These are phyloP conservation scores for Myiopsitta monachus DNA, from an alignment of 2,113 vertebrate genomes.

Conservation along the genomic window DNA sequence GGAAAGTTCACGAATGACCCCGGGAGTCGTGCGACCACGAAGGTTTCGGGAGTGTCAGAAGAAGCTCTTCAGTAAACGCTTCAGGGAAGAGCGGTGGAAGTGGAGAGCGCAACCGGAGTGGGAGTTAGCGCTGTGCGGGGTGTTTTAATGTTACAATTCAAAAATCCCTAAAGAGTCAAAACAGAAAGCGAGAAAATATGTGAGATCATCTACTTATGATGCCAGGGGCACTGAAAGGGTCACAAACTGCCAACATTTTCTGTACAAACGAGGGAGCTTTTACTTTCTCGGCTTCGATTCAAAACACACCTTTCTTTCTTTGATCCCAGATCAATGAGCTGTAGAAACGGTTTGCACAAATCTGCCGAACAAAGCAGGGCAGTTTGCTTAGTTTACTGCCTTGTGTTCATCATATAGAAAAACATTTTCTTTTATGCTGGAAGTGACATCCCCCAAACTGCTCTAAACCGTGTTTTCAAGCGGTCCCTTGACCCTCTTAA, in stretches of 20 bases:
- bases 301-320: constrained; percentile 63
- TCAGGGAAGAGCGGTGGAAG: neutral
- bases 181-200: neutral
- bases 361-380: constrained; percentile 16
- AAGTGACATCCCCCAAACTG: neutral
- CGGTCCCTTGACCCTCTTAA: neutral
- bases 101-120: neutral
- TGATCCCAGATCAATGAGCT: constrained; percentile 54
- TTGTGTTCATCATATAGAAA: constrained; percentile 8
- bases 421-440: neutral
- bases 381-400: constrained; percentile 35
- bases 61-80: neutral
- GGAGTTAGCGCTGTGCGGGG: neutral
- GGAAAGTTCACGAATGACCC: constrained; percentile 63
- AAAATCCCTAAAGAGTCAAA: neutral
- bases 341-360: constrained; percentile 50
- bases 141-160: neutral
- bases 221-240: neutral
- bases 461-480: neutral
- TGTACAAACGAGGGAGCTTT: neutral
- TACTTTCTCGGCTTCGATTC: constrained; percentile 62
- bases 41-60: constrained; percentile 2
- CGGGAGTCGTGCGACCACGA: constrained; percentile 30
- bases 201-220: neutral
- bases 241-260: constrained; percentile 38